Percentiles rank a stretch among this genome's conserved stretches.
phyloP scores from a whole-genome alignment of 2,797 vertebrate species.

The Anas georgica region DNA sequence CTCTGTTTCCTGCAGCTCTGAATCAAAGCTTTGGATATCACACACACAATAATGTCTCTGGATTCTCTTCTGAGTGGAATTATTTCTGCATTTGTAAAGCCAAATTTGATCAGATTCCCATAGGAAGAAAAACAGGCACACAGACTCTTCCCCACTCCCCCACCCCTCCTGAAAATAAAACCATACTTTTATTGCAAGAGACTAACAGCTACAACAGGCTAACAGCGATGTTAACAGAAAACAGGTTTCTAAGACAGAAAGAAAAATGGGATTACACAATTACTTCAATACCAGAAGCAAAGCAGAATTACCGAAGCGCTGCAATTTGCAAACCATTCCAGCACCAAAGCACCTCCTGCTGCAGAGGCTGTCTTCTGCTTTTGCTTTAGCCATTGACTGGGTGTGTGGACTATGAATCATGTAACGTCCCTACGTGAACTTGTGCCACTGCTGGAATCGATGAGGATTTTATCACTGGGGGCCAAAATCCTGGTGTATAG shows the following conservation, averaged over 20 bases:
- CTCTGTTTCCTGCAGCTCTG: background rate
- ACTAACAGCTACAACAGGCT: conserved; percentile 7
- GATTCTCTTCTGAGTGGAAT: conserved; percentile 37
- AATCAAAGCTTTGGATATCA: background rate
- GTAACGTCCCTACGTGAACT: background rate
- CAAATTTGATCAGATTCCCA: conserved; percentile 57
- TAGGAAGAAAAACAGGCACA: conserved; percentile 37
- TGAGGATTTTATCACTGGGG: background rate
- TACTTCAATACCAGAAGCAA: background rate
- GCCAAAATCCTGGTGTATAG: background rate
- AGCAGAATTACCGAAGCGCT: background rate
- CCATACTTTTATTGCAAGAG: background rate
- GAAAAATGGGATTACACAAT: background rate
- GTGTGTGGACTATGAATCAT: background rate
- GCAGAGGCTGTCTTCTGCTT: background rate
- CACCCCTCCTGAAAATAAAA: background rate
- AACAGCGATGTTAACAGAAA: background rate
- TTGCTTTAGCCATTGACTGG: background rate
- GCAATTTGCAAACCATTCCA: background rate
- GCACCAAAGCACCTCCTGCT: background rate
- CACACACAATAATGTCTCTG: background rate
- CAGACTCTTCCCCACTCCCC: background rate
- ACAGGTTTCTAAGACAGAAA: background rate
- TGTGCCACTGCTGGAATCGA: background rate
- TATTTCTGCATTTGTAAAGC: conserved; percentile 54